Percentiles rank a stretch among this genome's conserved stretches.
These are phyloP conservation scores for Narcine bancroftii DNA, from an alignment of 2,113 vertebrate species.

Conservation along the genomic window DNA sequence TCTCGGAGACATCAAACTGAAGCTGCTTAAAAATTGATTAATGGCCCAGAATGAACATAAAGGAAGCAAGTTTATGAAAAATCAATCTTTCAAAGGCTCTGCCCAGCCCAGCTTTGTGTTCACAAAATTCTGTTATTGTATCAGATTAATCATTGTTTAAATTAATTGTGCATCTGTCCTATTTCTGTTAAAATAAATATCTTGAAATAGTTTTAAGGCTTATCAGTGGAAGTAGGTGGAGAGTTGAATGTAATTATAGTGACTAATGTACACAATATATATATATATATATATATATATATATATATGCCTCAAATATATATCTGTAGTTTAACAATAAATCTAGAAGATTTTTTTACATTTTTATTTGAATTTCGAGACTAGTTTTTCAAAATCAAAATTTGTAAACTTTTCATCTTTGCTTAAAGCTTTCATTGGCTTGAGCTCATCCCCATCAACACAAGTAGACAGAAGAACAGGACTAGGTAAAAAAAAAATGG, in stretches of 20 bases:
- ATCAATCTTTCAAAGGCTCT: not conserved
- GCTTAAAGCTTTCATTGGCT: not conserved
- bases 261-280: not conserved
- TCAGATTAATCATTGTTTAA: constrained; percentile 14
- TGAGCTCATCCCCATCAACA: not conserved
- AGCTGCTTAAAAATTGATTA: constrained; percentile 9
- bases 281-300: too few species aligned
- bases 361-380: not conserved
- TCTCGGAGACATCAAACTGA: constrained; percentile 9
- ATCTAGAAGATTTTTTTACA: not conserved
- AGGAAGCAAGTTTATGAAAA: not conserved
- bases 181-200: not conserved
- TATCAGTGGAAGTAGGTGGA: not conserved
- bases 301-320: not conserved
- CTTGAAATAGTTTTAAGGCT: not conserved
- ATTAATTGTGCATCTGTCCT: not conserved
- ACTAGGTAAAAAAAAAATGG: not conserved
- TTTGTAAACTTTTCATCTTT: not conserved
- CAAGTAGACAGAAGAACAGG: not conserved
- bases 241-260: not conserved
- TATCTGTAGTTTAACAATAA: not conserved
- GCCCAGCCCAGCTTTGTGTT: not conserved
- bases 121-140: not conserved
- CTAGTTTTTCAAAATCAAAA: not conserved
- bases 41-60: not conserved